These are phyloP conservation scores for Leptinotarsa juncta DNA, from an alignment of 2,888 invertebrate species.

Conservation along the genomic window DNA sequence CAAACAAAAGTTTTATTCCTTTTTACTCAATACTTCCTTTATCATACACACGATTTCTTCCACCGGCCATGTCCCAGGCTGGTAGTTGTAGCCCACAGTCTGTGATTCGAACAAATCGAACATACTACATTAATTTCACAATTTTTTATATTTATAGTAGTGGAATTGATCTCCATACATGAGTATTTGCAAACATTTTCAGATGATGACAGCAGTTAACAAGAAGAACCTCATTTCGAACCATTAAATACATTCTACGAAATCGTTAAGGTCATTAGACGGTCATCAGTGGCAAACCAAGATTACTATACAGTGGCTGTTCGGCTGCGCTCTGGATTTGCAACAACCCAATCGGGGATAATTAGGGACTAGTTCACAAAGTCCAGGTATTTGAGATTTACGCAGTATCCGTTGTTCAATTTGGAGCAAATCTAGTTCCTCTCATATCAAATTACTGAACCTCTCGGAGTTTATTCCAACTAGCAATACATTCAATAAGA, in stretches of 20 bases:
- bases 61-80: too few species aligned
- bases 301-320: constrained; percentile 10
- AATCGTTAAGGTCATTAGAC: constrained; percentile 10
- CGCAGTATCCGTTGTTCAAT: not conserved
- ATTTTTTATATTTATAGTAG: too few species aligned
- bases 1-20: too few species aligned
- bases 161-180: too few species aligned
- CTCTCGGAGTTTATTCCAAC: too few species aligned
- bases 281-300: constrained; percentile 9
- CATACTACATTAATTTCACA: too few species aligned
- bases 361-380: constrained; percentile 2
- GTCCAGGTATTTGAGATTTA: not conserved
- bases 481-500: too few species aligned
- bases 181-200: not conserved
- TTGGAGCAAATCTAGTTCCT: not conserved
- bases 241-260: not conserved
- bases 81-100: too few species aligned
- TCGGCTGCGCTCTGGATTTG: constrained; percentile 3
- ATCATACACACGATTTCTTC: too few species aligned
- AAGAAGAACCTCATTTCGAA: not conserved
- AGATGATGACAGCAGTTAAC: not conserved
- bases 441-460: not conserved
- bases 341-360: constrained; percentile 3
- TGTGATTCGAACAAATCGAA: too few species aligned
- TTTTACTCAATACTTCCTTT: too few species aligned